These are phyloP conservation scores for Chionomys nivalis DNA, from an alignment of 2,113 vertebrate species.

Conservation along the genomic window DNA sequence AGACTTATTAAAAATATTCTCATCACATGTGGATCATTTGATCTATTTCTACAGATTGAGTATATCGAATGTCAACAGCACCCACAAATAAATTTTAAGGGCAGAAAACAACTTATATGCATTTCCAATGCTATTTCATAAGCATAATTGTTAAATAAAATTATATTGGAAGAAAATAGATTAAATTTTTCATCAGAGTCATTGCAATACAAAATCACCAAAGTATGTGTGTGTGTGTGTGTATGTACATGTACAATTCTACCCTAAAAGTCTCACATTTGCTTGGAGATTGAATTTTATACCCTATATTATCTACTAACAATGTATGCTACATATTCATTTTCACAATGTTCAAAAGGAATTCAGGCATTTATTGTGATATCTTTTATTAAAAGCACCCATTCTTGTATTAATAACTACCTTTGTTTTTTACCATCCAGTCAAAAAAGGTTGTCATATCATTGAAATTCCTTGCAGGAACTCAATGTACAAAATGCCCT, in stretches of 20 bases:
- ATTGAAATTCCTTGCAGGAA: neutral
- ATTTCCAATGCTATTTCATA: neutral
- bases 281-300: neutral
- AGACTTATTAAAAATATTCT: neutral
- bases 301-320: neutral
- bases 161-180: neutral
- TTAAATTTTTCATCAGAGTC: neutral
- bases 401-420: neutral
- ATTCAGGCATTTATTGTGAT: neutral
- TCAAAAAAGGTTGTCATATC: neutral
- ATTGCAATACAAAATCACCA: neutral
- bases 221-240: neutral
- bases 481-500: constrained; percentile 2
- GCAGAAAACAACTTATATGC: neutral
- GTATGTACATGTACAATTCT: neutral
- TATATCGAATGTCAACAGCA: neutral
- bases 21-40: neutral
- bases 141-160: neutral
- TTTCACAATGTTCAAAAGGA: neutral
- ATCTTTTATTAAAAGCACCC: constrained; percentile 25
- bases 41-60: neutral
- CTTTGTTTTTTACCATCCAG: neutral
- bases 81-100: constrained; percentile 7
- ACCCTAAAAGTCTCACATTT: neutral
- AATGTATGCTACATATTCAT: neutral